Evolutionary conservation across 2,797 vertebrate genomes (phyloP), one percentile per base, ranked within the genome.

Genomic region (Platalea minor): DNA sequence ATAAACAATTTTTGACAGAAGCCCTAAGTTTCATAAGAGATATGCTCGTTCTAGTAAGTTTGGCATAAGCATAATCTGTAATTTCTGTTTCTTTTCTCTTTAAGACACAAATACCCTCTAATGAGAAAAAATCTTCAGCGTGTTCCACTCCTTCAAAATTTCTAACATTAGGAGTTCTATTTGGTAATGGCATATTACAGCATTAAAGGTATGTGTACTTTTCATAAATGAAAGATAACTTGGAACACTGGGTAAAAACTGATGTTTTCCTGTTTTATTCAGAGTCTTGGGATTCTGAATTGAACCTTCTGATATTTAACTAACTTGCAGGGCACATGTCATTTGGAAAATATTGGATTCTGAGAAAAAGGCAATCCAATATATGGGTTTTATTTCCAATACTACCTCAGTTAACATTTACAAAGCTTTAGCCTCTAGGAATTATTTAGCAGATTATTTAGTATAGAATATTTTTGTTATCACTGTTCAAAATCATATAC

Each of bases 241-340:
- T 92, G 35, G 24, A 94, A 79, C n/a, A 63, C 51, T 72, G n/a
- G n/a, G 69, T 60, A 90, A 77, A 91, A 86, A 88, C 35, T 31
- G 7, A 29, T 41, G 17, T 85, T 84, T 77, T 81, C 48, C 28
- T 68, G 4, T 60, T 73, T 61, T 74, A 31, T 69, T 91, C 74
- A 54, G 9, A 79, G 60, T 69, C 26, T 35, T 45, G 74, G 35
- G 25, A 89, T 85, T 94, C 70, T 67, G 87, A 94, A 90, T 70
- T 90, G 45, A 85, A 43, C 20, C 4, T 67, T 85, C n/a, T 94
- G 64, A 85, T 91, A 94, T 85, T 78, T 96, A 95, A 65, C 39
- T 81, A 67, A 59, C 68, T 91, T 94, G 11, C 37, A 91, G 29
- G 57, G 48, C 26, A 63, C 20, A 23, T 21, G 19, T 23, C 65